Percentiles rank a stretch among this genome's conserved stretches.
phyloP scores from a whole-genome alignment of 2,888 invertebrate genomes.

The Taenaris catops region DNA sequence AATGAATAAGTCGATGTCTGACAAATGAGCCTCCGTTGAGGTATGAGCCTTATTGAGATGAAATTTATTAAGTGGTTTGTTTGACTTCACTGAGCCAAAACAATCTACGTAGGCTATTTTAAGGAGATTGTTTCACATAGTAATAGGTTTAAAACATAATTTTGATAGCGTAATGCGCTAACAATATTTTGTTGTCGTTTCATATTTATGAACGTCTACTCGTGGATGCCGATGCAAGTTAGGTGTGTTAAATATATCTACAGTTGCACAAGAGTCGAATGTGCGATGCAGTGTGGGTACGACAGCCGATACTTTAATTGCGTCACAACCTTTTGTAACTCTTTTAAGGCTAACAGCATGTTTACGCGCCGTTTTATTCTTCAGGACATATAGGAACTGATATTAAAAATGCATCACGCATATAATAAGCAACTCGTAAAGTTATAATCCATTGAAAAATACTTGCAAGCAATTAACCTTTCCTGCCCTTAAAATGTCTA shows the following conservation, averaged over 20 bases:
- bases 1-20: slow-evolving; percentile 22
- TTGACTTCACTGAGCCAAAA: slow-evolving; percentile 38
- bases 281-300: too few species aligned
- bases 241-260: slow-evolving; percentile 29
- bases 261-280: too few species aligned
- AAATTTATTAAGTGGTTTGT: slow-evolving; percentile 57
- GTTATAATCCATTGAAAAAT: slow-evolving; percentile 16
- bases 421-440: slow-evolving; percentile 13
- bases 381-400: too few species aligned
- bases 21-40: slow-evolving; percentile 25
- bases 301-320: too few species aligned
- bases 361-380: too few species aligned
- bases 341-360: too few species aligned
- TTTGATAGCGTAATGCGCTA: slow-evolving; percentile 62
- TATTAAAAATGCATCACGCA: slow-evolving; percentile 12
- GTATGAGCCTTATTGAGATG: slow-evolving; percentile 28
- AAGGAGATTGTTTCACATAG: slow-evolving; percentile 26
- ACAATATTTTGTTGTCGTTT: too few species aligned
- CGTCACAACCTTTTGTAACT: too few species aligned
- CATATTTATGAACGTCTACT: slow-evolving; percentile 38
- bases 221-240: slow-evolving; percentile 44
- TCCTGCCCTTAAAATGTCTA: slow-evolving; percentile 30
- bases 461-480: slow-evolving; percentile 35
- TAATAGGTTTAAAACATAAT: slow-evolving; percentile 50
- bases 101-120: slow-evolving; percentile 34